Evolutionary conservation across 2,888 invertebrate genomes (phyloP).

Genomic region (Ophonus ardosiacus): DNA sequence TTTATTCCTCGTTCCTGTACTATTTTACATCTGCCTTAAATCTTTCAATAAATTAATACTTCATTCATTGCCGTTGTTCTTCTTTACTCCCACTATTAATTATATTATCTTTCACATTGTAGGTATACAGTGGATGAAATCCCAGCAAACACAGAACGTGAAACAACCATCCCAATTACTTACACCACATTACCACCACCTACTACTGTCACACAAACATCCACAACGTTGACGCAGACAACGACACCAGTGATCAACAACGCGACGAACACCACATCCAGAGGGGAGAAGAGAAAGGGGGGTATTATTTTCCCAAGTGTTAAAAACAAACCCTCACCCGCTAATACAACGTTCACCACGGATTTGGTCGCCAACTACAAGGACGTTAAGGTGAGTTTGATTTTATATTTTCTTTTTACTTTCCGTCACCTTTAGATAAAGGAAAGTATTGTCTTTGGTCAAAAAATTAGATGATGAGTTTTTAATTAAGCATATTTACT

Average conservation of each 20-base stretch:
- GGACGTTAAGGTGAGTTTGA: constrained; percentile 86
- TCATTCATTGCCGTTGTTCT: too few relatives aligned
- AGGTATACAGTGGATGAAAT: constrained; percentile 76
- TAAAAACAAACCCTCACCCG: constrained; percentile 91
- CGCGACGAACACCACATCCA: constrained; percentile 75
- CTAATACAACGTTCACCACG: constrained; percentile 89
- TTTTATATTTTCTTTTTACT: not conserved
- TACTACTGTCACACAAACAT: constrained; percentile 70
- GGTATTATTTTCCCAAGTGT: constrained; percentile 94
- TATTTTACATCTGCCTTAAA: too few relatives aligned
- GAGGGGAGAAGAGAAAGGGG: constrained; percentile 81
- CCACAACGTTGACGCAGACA: constrained; percentile 68
- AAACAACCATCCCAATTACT: constrained; percentile 71
- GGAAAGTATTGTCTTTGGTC: too few relatives aligned
- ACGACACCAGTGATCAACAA: constrained; percentile 65
- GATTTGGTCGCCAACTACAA: constrained; percentile 87
- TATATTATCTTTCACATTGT: constrained; percentile 18
- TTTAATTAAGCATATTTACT: too few relatives aligned
- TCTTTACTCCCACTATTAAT: too few relatives aligned
- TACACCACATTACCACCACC: constrained; percentile 75
- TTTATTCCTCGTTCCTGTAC: too few relatives aligned
- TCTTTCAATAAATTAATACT: too few relatives aligned
- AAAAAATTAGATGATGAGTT: too few relatives aligned
- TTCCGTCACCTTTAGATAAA: too few relatives aligned
- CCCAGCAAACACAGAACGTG: constrained; percentile 65